Base-by-base conservation (phyloP, 2,113 vertebrate species). In the Meleagris gallopavo region DNA sequence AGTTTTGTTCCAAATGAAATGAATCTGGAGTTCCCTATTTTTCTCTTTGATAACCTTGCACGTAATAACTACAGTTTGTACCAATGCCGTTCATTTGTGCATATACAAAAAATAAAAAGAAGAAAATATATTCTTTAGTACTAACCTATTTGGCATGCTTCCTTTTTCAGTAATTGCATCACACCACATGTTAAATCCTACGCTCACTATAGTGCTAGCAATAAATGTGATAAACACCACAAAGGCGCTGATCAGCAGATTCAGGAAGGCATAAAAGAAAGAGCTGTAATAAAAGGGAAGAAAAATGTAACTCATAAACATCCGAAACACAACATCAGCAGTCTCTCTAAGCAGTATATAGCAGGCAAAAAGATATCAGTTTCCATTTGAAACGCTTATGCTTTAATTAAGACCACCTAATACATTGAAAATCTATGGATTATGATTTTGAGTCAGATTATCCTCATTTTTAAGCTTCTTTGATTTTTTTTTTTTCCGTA, bases 141-240 rank as follows among this genome's bases (percentile, higher is more conserved):
- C 97, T 41, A 86, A 99, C 99, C 99, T 99, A 97, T 97, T 98
- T 36, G 98, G 97, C 97, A 98, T 95, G 20, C 95, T 97, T 91
- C 98, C 99, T 69, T 98, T 98, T 92, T 99, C 99, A 0, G 99
- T 99, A 97, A 99, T 89, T 83, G 98, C 96, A 21, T 99, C 99
- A 32, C 99, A 99, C 99, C 99, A 99, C 98, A 99, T 97, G 97
- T 98, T 98, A 97, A 99, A 99, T 81, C 99, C 99, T 96, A 99
- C 98, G 10, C 98, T 99, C 96, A 99, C 98, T 9, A 99, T 98
- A 89, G 99, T 99, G 97, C 99, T 98, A 93, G 99, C 99, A 71
- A 99, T 98, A 97, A 99, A 99, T 92, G 98, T 98, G 43, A 98
- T 98, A 95, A 99, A 98, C 92, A 99, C 98, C 96, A 98, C 98